Evolutionary conservation across 1,140 invertebrate genomes (phyloP).

Genomic region (Leptopilina clavipes): DNA sequence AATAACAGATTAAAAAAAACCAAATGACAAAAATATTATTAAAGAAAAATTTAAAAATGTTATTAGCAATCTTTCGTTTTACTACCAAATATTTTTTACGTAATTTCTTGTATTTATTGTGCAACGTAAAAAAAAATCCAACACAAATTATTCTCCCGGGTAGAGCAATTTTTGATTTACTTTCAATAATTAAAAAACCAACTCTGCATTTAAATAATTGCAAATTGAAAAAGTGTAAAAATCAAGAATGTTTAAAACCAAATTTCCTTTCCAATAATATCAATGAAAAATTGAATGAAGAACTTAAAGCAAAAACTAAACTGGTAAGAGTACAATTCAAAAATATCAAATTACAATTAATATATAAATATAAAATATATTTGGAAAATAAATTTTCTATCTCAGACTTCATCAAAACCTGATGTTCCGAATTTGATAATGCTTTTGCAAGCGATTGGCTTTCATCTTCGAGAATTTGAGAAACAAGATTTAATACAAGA

Average conservation of each 20-base stretch:
- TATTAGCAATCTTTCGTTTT: not conserved
- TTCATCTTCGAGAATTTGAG: slow-evolving; percentile 61
- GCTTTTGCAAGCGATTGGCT: slow-evolving; percentile 62
- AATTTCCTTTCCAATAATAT: too few species aligned
- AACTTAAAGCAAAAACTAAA: not conserved
- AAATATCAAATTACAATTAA: not conserved
- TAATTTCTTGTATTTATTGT: not conserved
- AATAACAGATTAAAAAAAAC: not conserved
- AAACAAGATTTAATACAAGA: slow-evolving; percentile 42
- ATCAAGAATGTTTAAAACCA: not conserved
- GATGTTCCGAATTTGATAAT: slow-evolving; percentile 58
- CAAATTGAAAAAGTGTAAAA: not conserved
- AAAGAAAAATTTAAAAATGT: not conserved
- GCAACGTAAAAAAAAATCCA: not conserved
- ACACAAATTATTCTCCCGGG: not conserved
- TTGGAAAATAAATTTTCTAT: slow-evolving; percentile 20
- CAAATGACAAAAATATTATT: not conserved
- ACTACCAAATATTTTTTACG: not conserved
- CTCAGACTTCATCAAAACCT: slow-evolving; percentile 49
- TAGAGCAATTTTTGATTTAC: not conserved
- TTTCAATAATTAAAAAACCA: not conserved
- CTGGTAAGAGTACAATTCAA: too few species aligned
- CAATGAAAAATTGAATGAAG: slow-evolving; percentile 5
- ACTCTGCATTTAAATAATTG: slow-evolving; percentile 5
- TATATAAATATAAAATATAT: not conserved